These are phyloP conservation scores for Vombatus ursinus DNA, from an alignment of 2,113 vertebrate genomes.

Conservation along the genomic window DNA sequence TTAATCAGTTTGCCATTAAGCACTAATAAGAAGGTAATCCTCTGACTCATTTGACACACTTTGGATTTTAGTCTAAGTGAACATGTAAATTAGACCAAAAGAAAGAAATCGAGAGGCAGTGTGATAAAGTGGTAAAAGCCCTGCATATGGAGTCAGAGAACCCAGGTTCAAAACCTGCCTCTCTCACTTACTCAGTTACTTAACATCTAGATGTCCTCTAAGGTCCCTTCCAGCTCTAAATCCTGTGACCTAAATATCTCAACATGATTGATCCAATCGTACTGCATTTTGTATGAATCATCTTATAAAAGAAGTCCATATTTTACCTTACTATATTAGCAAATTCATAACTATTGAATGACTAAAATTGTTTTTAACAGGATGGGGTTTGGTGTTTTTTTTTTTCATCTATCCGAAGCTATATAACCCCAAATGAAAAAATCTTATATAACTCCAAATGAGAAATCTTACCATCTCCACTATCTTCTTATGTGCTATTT, in stretches of 20 bases:
- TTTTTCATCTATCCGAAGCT: background rate
- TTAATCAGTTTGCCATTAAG: slow-evolving; percentile 52
- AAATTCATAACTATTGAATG: background rate
- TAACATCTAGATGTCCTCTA: background rate
- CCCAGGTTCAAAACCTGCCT: background rate
- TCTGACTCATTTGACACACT: background rate
- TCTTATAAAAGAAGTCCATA: background rate
- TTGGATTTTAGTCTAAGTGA: slow-evolving; percentile 42
- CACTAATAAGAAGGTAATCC: slow-evolving; percentile 36
- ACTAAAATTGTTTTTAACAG: background rate
- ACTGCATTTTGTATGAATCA: background rate
- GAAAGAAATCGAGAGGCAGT: slow-evolving; percentile 17
- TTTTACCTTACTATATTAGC: slow-evolving; percentile 25
- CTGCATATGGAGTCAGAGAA: background rate
- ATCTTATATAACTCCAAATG: background rate
- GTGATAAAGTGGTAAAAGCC: background rate
- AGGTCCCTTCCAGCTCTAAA: background rate
- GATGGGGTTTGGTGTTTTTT: background rate
- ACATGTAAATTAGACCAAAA: slow-evolving; percentile 56
- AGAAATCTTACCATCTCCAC: background rate
- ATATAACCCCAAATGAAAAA: background rate
- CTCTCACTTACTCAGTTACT: background rate
- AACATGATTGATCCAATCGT: background rate
- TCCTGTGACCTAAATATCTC: background rate
- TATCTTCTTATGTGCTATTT: background rate